Evolutionary conservation across 23 tunicate species (phyloP), one percentile per base, ranked within the genome.

Genomic region (Halocynthia aurantium): DNA sequence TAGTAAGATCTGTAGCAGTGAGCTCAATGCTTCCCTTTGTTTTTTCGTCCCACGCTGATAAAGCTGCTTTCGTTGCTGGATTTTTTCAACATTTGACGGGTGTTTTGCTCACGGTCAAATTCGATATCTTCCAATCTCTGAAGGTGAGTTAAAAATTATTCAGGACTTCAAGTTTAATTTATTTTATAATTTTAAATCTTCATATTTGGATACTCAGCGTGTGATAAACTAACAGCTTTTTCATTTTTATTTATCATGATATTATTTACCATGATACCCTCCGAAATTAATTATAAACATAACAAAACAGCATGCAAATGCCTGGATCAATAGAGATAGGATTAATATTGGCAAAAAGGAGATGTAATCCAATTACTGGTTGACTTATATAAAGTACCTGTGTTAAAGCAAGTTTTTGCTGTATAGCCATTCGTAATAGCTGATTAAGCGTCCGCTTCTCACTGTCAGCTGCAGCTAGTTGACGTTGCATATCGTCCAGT

Each of bases 401-500:
- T 10, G 98, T 93, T 0, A 93, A 50, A 6, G 94, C 98, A 8
- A 93, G 86, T 80, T 93, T 93, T 76, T 93, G 98, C 20, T 86
- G 68, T 51, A 93, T 93, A 1, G 98, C 90, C 65, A 80, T 87
- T 69, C 94, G 75, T 15, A 93, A 80, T 76, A 93, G 64, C 7
- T 80, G 79, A 81, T 93, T 93, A 40, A 93, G 72, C 8, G 98
- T 93, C 72, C 89, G 76, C 61, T 87, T 93, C 66, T 93, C 98
- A 12, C 84, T 92, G 66, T 93, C 98, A 18, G 98, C 98, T n/a
- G 84, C 89, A 22, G 81, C 86, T 51, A 93, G 77, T 22, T 93
- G 98, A 61, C 89, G 85, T 69, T 87, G 93, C 94, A 93, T 87
- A 51, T 86, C 94, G 53, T 93, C 98, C 50, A 93, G 80, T 54